Base-by-base conservation (phyloP, 2,888 invertebrate species). In the Nomada hirtipes region DNA sequence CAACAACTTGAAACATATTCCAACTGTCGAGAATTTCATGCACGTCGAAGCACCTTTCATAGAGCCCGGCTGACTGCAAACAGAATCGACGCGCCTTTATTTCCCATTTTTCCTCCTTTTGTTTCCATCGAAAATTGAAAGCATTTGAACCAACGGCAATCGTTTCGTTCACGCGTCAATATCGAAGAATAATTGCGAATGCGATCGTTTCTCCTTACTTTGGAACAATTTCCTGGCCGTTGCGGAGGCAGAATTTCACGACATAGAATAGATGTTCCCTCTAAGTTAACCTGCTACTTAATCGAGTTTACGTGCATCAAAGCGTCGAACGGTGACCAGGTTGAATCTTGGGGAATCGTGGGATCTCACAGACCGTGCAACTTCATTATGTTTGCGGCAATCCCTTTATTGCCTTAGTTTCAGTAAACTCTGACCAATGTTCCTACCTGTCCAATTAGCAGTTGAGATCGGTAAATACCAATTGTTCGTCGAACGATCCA, bases 301-400 rank as follows among this genome's bases (percentile, higher is more conserved):
- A 86, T 86, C 84, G 77, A 86, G 61, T 86, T 86, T 82, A 59
- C 75, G 63, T 67, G 74, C 65, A 57, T 67, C 82, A 82, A 86
- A 78, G 83, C 63, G 15, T 73, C 53, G 20, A 18, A 65, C 50
- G 29, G 20, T 20, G 59, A 68, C 50, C 64, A 36, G 60, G 13
- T 57, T 50, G 63, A 75, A 53, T 60, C 70, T 50, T 65, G 47
- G 29, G 29, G 29, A 76, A 23, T 74, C 71, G 29, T 20, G 68
- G 53, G 64, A 78, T 60, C 64, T 76, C 50, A 10, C 26, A 20
- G 57, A 70, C 47, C 53, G 23, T 59, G 29, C 72, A 67, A 52
- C 77, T 72, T 67, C 50, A 47, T 77, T 79, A 57, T 61, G 50
- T 77, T 71, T 18, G 52, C 15, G 4, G 61, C 29, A 20, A 44